phyloP scores from a whole-genome alignment of 2,797 vertebrate genomes.

The Emys orbicularis region DNA sequence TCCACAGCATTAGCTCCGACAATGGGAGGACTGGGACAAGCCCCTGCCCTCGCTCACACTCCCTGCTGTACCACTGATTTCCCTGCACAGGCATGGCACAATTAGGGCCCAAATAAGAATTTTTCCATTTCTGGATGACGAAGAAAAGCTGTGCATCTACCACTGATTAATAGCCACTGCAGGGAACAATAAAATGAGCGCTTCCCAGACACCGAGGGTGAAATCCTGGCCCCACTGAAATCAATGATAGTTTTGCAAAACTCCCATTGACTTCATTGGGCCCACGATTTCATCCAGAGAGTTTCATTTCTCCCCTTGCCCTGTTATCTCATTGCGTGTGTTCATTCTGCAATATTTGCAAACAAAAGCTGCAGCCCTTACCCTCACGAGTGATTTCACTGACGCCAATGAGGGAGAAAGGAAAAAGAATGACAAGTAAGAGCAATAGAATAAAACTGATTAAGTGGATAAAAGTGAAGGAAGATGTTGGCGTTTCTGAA shows the following conservation, averaged over 20 bases:
- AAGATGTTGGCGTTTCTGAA: neutral
- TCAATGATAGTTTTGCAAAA: neutral
- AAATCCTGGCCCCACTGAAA: neutral
- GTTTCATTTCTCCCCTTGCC: neutral
- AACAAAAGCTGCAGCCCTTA: neutral
- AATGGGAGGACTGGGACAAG: neutral
- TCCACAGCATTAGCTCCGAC: slow-evolving; percentile 4
- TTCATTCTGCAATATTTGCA: neutral
- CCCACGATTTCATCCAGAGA: fast-evolving
- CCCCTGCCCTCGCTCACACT: neutral
- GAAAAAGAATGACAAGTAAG: neutral
- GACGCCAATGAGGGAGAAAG: neutral
- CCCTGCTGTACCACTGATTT: neutral
- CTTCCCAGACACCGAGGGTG: neutral
- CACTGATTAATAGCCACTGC: neutral
- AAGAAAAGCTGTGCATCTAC: neutral
- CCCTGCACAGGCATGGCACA: fast-evolving
- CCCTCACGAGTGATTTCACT: neutral
- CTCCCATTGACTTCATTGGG: neutral
- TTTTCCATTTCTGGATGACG: neutral
- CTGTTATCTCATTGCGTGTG: neutral
- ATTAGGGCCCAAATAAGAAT: neutral
- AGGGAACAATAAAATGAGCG: neutral
- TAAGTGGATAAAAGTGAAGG: neutral
- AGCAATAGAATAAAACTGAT: neutral